Conservation (phyloP, 2,888 invertebrate genomes). For the Drosophila melanosoma region DNA sequence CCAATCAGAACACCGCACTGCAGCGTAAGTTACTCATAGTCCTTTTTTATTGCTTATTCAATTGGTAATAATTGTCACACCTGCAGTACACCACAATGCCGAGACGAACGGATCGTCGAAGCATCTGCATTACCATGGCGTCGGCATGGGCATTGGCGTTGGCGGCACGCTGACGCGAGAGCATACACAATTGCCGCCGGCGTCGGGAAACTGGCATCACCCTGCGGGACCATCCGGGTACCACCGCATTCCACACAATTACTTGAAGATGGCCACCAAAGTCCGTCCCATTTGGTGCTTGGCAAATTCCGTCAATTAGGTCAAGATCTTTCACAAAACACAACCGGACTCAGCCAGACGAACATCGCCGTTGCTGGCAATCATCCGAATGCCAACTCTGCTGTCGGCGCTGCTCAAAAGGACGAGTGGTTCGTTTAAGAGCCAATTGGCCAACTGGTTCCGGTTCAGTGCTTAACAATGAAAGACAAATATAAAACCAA, state of each 20-base stretch:
- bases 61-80: slow-evolving; percentile 1
- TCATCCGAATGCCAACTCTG: slow-evolving; percentile 81
- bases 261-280: slow-evolving; percentile 88
- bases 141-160: slow-evolving; percentile 66
- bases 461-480: slow-evolving; percentile 41
- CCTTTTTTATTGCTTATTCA: neutral
- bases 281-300: slow-evolving; percentile 98
- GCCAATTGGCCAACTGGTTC: slow-evolving; percentile 15
- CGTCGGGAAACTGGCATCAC: slow-evolving; percentile 97
- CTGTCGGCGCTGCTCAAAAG: slow-evolving; percentile 89
- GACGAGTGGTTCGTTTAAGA: slow-evolving; percentile 95
- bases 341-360: slow-evolving; percentile 79
- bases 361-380: slow-evolving; percentile 75
- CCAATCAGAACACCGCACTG: slow-evolving; percentile 85
- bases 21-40: slow-evolving; percentile 81
- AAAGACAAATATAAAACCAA: slow-evolving; percentile 55
- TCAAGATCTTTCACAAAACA: slow-evolving; percentile 86
- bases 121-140: slow-evolving; percentile 85
- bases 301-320: slow-evolving; percentile 90
- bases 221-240: slow-evolving; percentile 91
- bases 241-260: slow-evolving; percentile 86
- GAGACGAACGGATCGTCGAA: slow-evolving; percentile 90
- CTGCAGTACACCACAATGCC: slow-evolving; percentile 85
- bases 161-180: slow-evolving; percentile 87
- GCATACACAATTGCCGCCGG: slow-evolving; percentile 86